These are phyloP conservation scores for Lasioglossum oenotherae DNA, from an alignment of 2,888 invertebrate species.

Conservation along the genomic window DNA sequence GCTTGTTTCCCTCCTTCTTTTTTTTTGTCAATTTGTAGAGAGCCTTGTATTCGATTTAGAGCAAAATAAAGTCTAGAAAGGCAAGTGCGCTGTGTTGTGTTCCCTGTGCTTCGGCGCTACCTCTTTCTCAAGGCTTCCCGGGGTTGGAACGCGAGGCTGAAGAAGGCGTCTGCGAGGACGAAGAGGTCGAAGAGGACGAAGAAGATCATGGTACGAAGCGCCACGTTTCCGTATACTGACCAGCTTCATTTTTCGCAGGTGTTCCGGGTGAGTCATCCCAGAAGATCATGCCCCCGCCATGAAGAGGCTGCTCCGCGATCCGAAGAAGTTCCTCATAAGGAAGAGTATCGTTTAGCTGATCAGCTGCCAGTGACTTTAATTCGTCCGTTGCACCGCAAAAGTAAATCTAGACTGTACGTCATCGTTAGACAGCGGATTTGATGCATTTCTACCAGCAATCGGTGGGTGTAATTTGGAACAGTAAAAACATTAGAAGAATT, in stretches of 20 bases:
- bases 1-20: constrained; percentile 75
- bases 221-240: constrained; percentile 65
- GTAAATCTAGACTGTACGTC: not conserved
- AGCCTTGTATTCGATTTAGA: constrained; percentile 83
- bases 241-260: constrained; percentile 66
- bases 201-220: not conserved
- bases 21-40: constrained; percentile 81
- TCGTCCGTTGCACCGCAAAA: not conserved
- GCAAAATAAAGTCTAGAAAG: constrained; percentile 85
- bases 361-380: not conserved
- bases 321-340: not conserved
- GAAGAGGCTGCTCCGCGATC: not conserved
- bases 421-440: too few relatives aligned
- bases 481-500: too few relatives aligned
- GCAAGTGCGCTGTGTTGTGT: constrained; percentile 69
- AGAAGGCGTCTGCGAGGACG: not conserved
- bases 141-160: not conserved
- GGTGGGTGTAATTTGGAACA: too few relatives aligned
- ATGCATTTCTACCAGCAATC: too few relatives aligned
- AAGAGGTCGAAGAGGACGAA: not conserved
- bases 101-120: constrained; percentile 1
- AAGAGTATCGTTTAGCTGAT: not conserved
- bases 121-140: not conserved
- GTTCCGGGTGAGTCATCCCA: constrained; percentile 25
- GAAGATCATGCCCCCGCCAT: not conserved